Base-by-base conservation (phyloP, 2,888 invertebrate genomes). In the Melikaiella ostensackeni region DNA sequence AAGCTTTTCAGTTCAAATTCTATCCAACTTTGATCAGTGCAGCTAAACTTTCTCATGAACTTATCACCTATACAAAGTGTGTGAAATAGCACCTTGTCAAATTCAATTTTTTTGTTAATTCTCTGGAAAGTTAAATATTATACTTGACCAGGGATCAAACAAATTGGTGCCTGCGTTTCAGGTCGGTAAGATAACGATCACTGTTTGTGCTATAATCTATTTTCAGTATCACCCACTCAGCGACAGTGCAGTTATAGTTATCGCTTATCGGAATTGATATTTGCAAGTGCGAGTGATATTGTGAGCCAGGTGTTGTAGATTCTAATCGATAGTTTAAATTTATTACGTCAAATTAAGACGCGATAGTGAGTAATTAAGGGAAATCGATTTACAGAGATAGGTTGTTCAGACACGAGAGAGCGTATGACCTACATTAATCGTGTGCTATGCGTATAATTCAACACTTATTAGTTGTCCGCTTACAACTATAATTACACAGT, bases 311-410 rank as follows among this genome's bases (percentile, higher is more conserved):
- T 50, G 50, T 70, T 11, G 50, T 27, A 46, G 66, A 70, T 70
- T 66, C 11, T 50, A 70, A 70, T 70, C 70, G 46, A 30, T 70
- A 50, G 70, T 50, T 70, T 30, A 70, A 70, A 70, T 70, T 70
- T 70, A 70, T 70, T 50, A 70, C 46, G 50, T 30, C 70, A 70
- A 50, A 70, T 70, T 70, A 70, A 50, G 70, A 70, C 33, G 46
- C 30, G 66, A 70, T n/a, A 50, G 30, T 8, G 30, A 50, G 50
- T 70, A 70, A 70, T 70, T 70, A 30, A 50, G 70, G 50, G n/a
- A 70, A 70, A 70, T 70, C 50, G 70, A 50, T 50, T 70, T 50
- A 50, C 66, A 70, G 70, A 70, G 70, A 70, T 70, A 70, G 70
- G 11, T 30, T 24, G 30, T 50, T 70, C 70, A 6, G 30, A 42